Evolutionary conservation across 2,797 vertebrate species (phyloP).

Genomic region (Trachops cirrhosus): DNA sequence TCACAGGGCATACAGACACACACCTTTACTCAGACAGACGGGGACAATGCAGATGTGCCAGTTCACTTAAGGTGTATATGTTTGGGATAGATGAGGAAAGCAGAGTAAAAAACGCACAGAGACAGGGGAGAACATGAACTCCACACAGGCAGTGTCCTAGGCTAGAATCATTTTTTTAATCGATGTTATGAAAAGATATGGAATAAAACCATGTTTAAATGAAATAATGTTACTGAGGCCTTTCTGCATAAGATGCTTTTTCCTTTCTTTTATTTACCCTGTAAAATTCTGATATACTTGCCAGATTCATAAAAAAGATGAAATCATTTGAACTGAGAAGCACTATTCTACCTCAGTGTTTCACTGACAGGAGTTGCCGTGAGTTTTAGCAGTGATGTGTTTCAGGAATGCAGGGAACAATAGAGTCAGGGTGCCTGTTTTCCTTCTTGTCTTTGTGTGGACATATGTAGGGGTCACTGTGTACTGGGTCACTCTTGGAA

Average conservation of each 20-base stretch:
- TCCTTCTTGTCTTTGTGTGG: neutral
- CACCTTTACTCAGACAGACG: neutral
- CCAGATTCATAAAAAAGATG: constrained; percentile 60
- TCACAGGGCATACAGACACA: neutral
- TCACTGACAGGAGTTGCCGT: constrained; percentile 27
- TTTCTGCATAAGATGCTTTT: neutral
- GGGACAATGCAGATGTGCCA: neutral
- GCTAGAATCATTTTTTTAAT: neutral
- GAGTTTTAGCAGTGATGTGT: constrained; percentile 34
- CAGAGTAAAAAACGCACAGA: neutral
- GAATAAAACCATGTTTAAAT: neutral
- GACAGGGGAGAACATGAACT: neutral
- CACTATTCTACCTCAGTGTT: neutral
- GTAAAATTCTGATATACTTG: constrained; percentile 62
- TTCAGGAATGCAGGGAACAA: neutral
- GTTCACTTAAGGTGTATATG: neutral
- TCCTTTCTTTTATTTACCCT: constrained; percentile 54
- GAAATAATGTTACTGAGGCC: neutral
- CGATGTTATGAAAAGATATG: neutral
- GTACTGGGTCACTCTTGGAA: neutral
- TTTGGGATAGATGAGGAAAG: neutral
- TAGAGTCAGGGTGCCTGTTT: neutral
- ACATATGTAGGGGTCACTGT: neutral
- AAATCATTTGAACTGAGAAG: constrained; percentile 69
- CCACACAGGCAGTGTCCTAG: neutral